Base-by-base conservation (phyloP, 2,888 invertebrate species). In the Ophion obscuratus region DNA sequence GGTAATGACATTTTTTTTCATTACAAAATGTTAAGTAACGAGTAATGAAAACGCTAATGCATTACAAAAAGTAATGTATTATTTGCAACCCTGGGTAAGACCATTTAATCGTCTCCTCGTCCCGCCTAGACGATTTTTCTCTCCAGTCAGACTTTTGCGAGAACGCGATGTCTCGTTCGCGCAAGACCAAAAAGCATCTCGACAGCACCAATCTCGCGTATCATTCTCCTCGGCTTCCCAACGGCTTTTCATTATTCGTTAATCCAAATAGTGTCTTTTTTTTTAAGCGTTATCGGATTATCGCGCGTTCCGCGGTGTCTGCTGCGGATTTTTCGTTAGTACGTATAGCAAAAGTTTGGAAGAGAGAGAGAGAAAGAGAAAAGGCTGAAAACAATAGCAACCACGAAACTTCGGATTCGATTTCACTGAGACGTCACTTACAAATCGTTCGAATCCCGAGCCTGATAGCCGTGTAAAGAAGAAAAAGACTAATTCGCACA, bases 161-260 rank as follows among this genome's bases (percentile, higher is more conserved):
- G 14, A 59, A 70, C 20, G 57, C 14, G 59, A 86, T 36, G 44
- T 57, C 11, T 84, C 68, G 71, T 81, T 62, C 70, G 59, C 47
- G 47, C 79, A 71, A 82, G 78, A 84, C 66, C 77, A 78, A 78
- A 70, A 59, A 53, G 71, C 76, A 76, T 83, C 79, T 74, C 68
- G 81, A 81, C 73, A 85, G 85, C 85, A 81, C 86, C 86, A 86
- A 78, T 86, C 74, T 59, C 74, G 78, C 53, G 44, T 11, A 44
- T 31, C 53, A 31, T 74, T 74, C 53, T 27, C 44, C 20, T 17
- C 14, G 61, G 68, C 66, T 59, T 44, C 57, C 61, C 59, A 17
- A 78, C 67, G 57, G 11, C 66, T 70, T 81, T 62, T 66, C 57
- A 36, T 83, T 66, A 53, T n/a, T 17, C 57, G 61, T 68, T 81